These are phyloP conservation scores for Beroe ovata DNA, from an alignment of 37 sponge, comb jelly and placozoan species.

Conservation along the genomic window DNA sequence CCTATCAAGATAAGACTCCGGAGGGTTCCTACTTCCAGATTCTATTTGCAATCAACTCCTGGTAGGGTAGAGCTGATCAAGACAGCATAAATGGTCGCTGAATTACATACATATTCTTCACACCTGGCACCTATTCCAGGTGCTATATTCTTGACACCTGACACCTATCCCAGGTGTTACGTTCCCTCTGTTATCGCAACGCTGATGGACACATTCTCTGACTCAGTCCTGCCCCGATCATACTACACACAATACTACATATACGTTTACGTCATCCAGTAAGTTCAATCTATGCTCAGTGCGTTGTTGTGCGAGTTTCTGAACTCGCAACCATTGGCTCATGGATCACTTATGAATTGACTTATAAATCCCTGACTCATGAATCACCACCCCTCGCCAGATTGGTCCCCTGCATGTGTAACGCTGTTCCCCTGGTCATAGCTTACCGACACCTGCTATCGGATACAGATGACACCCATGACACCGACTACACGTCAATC, in stretches of 20 bases:
- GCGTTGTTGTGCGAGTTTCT: too few relatives aligned
- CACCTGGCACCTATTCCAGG: neutral
- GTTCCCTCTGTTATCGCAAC: neutral
- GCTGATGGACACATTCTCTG: constrained; percentile 45
- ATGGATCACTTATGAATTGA: too few relatives aligned
- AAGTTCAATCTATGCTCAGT: too few relatives aligned
- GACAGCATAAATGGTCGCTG: too few relatives aligned
- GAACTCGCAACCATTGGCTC: too few relatives aligned
- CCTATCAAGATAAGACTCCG: neutral
- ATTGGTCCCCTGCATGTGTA: constrained; percentile 15
- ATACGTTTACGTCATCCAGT: constrained; percentile 43
- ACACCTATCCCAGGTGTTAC: neutral
- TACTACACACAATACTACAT: constrained; percentile 55
- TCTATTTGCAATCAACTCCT: constrained; percentile 1
- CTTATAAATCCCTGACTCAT: too few relatives aligned
- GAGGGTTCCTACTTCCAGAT: constrained; percentile 20
- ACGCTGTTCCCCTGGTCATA: constrained; percentile 16
- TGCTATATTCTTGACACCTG: neutral
- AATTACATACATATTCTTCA: too few relatives aligned
- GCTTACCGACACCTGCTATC: constrained; percentile 2
- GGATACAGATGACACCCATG: neutral
- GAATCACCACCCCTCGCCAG: neutral
- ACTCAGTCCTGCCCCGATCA: neutral
- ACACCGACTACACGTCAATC: neutral
- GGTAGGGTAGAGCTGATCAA: constrained; percentile 27